Percentiles rank a stretch among this genome's conserved stretches.
phyloP scores from a whole-genome alignment of 2,113 vertebrate genomes.

The Pygoscelis adeliae region DNA sequence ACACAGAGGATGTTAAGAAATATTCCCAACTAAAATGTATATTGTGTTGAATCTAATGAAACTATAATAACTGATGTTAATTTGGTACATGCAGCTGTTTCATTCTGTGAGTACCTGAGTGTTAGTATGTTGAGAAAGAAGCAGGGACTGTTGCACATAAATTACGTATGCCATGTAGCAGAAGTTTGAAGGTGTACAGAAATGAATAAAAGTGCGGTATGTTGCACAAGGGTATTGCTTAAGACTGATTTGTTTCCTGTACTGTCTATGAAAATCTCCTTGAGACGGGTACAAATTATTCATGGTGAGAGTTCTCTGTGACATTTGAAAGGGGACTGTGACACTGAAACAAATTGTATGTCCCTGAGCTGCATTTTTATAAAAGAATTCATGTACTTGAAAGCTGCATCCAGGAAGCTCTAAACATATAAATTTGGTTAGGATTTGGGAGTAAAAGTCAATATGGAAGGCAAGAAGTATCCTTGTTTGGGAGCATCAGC shows the following conservation, averaged over 20 bases:
- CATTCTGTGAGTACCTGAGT: not conserved
- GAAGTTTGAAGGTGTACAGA: not conserved
- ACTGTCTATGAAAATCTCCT: not conserved
- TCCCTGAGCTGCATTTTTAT: not conserved
- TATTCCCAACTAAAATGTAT: not conserved
- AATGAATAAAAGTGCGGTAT: not conserved
- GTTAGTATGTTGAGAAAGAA: not conserved
- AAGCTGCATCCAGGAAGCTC: not conserved
- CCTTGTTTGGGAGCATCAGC: not conserved
- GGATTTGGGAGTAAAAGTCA: not conserved
- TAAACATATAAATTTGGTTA: not conserved
- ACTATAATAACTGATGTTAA: not conserved
- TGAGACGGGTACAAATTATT: not conserved
- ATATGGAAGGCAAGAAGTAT: not conserved
- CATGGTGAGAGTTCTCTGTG: not conserved
- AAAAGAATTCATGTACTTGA: not conserved
- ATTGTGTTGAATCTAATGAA: not conserved
- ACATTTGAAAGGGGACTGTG: not conserved
- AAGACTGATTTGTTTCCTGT: not conserved
- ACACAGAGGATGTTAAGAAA: fast-evolving
- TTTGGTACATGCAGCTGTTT: not conserved
- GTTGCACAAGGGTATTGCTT: not conserved
- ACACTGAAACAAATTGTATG: not conserved
- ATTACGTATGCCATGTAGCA: not conserved
- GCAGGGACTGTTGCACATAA: not conserved